Conservation (phyloP, 2,113 vertebrate species). For the Hystrix cristata region DNA sequence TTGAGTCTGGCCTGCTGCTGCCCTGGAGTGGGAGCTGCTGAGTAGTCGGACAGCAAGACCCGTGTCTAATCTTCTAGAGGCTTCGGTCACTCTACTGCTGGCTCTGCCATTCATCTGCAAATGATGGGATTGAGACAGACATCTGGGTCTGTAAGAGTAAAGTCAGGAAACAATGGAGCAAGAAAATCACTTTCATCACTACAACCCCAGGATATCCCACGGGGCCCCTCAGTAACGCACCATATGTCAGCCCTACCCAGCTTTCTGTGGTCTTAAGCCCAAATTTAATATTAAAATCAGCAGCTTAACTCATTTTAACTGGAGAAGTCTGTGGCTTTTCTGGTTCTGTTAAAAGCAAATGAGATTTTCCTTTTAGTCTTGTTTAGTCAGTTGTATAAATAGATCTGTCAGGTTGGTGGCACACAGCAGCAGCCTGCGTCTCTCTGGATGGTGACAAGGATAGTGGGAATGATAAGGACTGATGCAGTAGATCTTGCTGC, state of each 20-base stretch:
- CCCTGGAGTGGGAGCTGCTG: background rate
- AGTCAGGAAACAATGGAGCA: constrained; percentile 59
- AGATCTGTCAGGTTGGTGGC: constrained; percentile 40
- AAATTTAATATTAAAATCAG: constrained; percentile 76
- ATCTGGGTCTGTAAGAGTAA: background rate
- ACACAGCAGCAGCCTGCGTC: constrained; percentile 76
- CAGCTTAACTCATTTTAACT: constrained; percentile 64
- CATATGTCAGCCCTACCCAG: constrained; percentile 79
- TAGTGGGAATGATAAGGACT: background rate
- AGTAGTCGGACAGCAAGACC: background rate
- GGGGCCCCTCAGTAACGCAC: constrained; percentile 67
- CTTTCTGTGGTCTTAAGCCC: constrained; percentile 72
- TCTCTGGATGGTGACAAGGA: constrained; percentile 41
- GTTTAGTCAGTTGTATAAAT: constrained; percentile 64
- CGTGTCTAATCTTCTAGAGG: background rate
- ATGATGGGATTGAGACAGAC: constrained; percentile 72
- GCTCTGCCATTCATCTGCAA: constrained; percentile 79
- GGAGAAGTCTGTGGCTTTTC: constrained; percentile 62
- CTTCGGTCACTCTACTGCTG: background rate
- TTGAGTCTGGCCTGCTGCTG: background rate
- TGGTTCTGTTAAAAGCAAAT: constrained; percentile 56
- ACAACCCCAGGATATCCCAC: constrained; percentile 58
- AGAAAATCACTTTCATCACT: background rate
- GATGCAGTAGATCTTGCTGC: background rate
- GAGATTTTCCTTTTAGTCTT: constrained; percentile 71